Evolutionary conservation across 2,113 vertebrate species (phyloP).

Genomic region (Rana temporaria): DNA sequence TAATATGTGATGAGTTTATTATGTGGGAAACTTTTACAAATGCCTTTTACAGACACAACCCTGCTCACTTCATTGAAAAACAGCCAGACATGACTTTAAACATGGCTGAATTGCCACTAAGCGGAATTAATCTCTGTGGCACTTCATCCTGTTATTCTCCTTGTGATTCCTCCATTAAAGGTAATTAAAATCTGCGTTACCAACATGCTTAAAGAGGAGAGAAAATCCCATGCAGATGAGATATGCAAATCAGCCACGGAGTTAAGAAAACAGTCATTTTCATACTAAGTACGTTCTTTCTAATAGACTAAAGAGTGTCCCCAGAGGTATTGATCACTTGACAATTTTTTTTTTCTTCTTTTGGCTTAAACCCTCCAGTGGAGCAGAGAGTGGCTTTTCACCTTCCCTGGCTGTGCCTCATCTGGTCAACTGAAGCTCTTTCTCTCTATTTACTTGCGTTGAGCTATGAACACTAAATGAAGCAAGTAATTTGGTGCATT

Average conservation of each 20-base stretch:
- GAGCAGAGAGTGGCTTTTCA: constrained; percentile 73
- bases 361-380: constrained; percentile 59
- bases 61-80: background rate
- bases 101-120: constrained; percentile 1
- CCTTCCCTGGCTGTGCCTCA: constrained; percentile 74
- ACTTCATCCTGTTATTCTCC: constrained; percentile 33
- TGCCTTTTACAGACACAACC: background rate
- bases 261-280: constrained; percentile 67
- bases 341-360: constrained; percentile 56
- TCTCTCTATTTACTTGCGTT: constrained; percentile 78
- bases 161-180: constrained; percentile 55
- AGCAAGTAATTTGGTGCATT: constrained; percentile 84
- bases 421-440: constrained; percentile 78
- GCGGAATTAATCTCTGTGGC: constrained; percentile 44
- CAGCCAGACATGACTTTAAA: constrained; percentile 20
- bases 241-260: constrained; percentile 65
- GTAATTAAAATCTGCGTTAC: constrained; percentile 69
- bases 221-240: constrained; percentile 71
- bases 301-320: constrained; percentile 70
- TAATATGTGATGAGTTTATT: constrained; percentile 2
- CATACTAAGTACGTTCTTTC: constrained; percentile 69
- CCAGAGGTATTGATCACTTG: constrained; percentile 71
- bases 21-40: background rate
- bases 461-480: constrained; percentile 86
- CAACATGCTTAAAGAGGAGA: constrained; percentile 64